These are phyloP conservation scores for Ciona savignyi DNA, from an alignment of 23 tunicate genomes.

Conservation along the genomic window DNA sequence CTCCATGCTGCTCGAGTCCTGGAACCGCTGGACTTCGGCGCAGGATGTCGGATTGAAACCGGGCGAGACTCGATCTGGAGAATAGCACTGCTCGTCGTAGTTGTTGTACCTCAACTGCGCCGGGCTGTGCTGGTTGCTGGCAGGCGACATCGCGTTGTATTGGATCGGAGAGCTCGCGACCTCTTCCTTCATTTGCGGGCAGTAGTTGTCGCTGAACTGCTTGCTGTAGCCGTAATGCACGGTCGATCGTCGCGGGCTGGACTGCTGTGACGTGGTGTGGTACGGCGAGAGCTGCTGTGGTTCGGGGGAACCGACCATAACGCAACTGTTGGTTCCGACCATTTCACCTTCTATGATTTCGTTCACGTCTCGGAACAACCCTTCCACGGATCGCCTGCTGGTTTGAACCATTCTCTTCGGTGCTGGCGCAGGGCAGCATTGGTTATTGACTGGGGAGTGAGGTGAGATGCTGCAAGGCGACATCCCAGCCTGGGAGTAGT, in stretches of 20 bases:
- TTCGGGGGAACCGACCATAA: background rate
- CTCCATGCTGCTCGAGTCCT: background rate
- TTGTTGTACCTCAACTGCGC: conserved; percentile 29
- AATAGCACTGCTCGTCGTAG: conserved; percentile 11
- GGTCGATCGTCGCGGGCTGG: conserved; percentile 3
- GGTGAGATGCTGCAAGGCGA: conserved; percentile 37
- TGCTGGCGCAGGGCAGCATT: conserved; percentile 11
- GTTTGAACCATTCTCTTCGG: conserved; percentile 5
- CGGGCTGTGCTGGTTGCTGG: conserved; percentile 18
- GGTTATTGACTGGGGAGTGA: conserved; percentile 42
- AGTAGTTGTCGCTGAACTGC: conserved; percentile 3
- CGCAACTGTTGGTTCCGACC: background rate
- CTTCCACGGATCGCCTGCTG: conserved; percentile 18
- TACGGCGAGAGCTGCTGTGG: background rate
- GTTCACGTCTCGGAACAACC: conserved; percentile 46
- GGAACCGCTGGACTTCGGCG: conserved; percentile 2
- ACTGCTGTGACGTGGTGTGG: conserved; percentile 11
- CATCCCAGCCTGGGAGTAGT: conserved; percentile 32
- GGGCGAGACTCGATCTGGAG: conserved; percentile 37
- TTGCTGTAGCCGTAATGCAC: conserved; percentile 1
- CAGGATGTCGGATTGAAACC: conserved; percentile 8
- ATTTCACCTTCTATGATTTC: conserved; percentile 26
- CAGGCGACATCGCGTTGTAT: conserved; percentile 16
- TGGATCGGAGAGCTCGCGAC: conserved; percentile 25
- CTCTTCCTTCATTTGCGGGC: conserved; percentile 29